Percentiles rank a stretch among this genome's conserved stretches.
phyloP scores from a whole-genome alignment of 2,888 invertebrate genomes.

The Gisinianus flammeolus region DNA sequence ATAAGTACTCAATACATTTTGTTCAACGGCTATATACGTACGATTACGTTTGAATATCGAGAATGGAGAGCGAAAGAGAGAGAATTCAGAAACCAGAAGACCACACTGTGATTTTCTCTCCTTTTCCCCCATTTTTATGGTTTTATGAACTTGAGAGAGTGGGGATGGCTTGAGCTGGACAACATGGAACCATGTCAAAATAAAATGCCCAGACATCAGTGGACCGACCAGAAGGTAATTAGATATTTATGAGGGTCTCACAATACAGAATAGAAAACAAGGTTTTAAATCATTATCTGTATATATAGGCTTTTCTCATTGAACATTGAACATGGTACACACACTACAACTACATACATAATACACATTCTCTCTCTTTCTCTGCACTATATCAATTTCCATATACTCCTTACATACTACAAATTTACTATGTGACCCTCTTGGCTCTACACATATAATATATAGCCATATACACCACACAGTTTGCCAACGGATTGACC shows the following conservation, averaged over 20 bases:
- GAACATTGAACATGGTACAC: too few relatives aligned
- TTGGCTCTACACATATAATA: too few relatives aligned
- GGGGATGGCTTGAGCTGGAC: background rate
- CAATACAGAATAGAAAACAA: background rate
- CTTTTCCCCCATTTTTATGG: background rate
- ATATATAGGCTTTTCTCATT: background rate
- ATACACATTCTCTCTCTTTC: background rate
- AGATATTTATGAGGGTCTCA: constrained; percentile 26
- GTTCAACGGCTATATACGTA: too few relatives aligned
- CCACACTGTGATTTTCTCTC: constrained; percentile 8
- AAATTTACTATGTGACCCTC: too few relatives aligned
- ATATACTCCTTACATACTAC: background rate
- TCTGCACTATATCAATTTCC: background rate
- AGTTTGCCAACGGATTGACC: too few relatives aligned
- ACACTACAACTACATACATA: background rate
- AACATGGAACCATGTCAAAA: constrained; percentile 23
- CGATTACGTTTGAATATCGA: too few relatives aligned
- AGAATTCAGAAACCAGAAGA: too few relatives aligned
- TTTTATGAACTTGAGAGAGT: constrained; percentile 16
- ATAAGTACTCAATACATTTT: too few relatives aligned
- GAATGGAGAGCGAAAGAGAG: background rate
- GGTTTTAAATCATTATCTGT: constrained; percentile 25
- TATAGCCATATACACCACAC: too few relatives aligned
- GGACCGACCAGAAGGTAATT: constrained; percentile 29
- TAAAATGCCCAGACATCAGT: constrained; percentile 4